phyloP scores from a whole-genome alignment of 2,113 vertebrate genomes.

The Grallaria varia region DNA sequence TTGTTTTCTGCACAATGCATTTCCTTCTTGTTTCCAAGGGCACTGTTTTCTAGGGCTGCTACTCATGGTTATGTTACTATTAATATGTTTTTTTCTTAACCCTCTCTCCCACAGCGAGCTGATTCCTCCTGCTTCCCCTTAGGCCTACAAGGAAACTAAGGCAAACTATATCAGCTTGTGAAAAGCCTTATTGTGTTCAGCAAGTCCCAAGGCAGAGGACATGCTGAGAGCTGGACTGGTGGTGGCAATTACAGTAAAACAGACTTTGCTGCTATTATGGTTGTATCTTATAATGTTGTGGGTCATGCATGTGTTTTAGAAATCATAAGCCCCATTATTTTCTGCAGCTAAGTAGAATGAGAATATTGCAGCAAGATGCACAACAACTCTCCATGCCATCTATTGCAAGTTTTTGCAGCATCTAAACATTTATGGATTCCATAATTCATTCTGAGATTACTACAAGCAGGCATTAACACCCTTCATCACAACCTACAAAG shows the following conservation, averaged over 20 bases:
- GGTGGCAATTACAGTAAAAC: background rate
- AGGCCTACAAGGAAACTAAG: background rate
- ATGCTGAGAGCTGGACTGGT: background rate
- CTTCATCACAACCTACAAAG: background rate
- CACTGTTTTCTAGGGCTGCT: background rate
- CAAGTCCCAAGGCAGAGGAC: background rate
- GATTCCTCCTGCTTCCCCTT: background rate
- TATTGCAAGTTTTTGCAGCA: background rate
- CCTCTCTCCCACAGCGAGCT: background rate
- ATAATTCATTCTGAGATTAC: background rate
- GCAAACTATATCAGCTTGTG: background rate
- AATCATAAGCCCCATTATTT: background rate
- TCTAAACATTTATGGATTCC: background rate
- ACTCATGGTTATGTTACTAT: background rate
- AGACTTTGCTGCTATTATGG: background rate
- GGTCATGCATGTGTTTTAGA: background rate
- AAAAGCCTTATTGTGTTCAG: background rate
- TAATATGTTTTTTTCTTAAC: background rate
- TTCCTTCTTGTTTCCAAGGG: background rate
- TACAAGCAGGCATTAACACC: background rate
- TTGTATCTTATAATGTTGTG: background rate
- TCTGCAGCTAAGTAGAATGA: background rate
- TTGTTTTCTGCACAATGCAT: background rate
- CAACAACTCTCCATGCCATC: background rate
- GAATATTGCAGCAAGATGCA: background rate